Evolutionary conservation across 2,888 invertebrate genomes (phyloP), one percentile per base, ranked within the genome.

Genomic region (Orthosia gracilis): DNA sequence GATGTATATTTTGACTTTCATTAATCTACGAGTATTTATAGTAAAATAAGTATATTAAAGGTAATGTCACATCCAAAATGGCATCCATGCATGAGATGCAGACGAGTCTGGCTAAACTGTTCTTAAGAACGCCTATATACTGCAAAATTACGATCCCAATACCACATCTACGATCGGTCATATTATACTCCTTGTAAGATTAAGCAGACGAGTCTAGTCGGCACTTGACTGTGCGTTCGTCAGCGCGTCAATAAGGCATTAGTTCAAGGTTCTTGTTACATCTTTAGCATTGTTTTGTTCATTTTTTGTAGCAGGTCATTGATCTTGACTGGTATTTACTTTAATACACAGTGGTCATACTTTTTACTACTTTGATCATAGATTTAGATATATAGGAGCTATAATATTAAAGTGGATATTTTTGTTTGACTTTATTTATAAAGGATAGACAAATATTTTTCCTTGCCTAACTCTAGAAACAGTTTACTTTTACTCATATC

Each of bases 181-280:
- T 54, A 49, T 21, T 49, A 64, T 65, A 69, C 45, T 80, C 61
- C n/a, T 47, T 74, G 78, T 75, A 21, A 18, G 23, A 12, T 26
- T 59, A 59, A 59, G 87, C 84, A 91, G 91, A 91, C 89, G 89
- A 85, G 88, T 88, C 89, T 89, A 82, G 82, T 78, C 76, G 76
- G 85, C 83, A 83, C 85, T 73, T 54, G 57, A 49, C 63, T 76
- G 80, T 73, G 73, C 65, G 70, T 79, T 77, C 78, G 76, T 78
- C 83, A 84, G 78, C 75, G 79, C 83, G 85, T 86, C 85, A 89
- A 82, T 87, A 85, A 84, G 87, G 80, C 85, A 87, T 82, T 82
- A 87, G 90, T 89, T 91, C 92, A 91, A 92, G 92, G 92, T 76
- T 61, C 77, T 78, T 81, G 80, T 87, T 87, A 84, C 85, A 87